Evolutionary conservation across 1,140 invertebrate genomes (phyloP), one percentile per base, ranked within the genome.

Genomic region (Himalopsyche phryganea): DNA sequence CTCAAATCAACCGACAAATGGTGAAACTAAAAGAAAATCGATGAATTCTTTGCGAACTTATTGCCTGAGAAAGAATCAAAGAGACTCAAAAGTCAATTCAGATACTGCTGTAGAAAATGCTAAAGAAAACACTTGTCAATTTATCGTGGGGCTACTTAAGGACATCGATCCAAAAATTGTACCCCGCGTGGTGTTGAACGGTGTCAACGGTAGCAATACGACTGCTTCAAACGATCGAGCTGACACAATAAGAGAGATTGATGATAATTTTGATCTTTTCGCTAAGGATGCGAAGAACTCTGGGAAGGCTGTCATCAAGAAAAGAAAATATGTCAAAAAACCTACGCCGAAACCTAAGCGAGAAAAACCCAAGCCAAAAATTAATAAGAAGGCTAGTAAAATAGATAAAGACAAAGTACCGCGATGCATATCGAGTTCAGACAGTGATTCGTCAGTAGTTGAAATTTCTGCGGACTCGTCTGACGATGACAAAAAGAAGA

Each of bases 101-200:
- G 48, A 28, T 28, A 14, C 14, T 42, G 38, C 17, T 40, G 32
- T 41, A 17, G 20, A 38, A 9, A 48, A 47, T 48, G n/a, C 46
- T 14, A 48, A 49, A 45, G 55, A 58, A 50, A 50, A 44, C 33
- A 50, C 55, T 11, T 44, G 23, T 15, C 49, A 58, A 32, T 28
- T 50, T 42, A 48, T 58, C 6, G 40, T 6, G 13, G 40, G 50
- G 17, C 10, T 58, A 15, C 42, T 58, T 17, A 58, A 58, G 41
- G 19, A 51, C 28, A 51, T 51, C 2, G 28, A 51, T 10, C 40
- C 11, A 0, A 35, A 42, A 51, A 42, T 10, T n/a, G 41, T 41
- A 7, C 13, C 18, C 1, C 14, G 28, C 9, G 17, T 20, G n/a
- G n/a, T 20, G 15, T 3, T 46, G 7, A n/a, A 18, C 18, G 6